Evolutionary conservation across 2,888 invertebrate species (phyloP).

Genomic region (Cephus rjabovi): DNA sequence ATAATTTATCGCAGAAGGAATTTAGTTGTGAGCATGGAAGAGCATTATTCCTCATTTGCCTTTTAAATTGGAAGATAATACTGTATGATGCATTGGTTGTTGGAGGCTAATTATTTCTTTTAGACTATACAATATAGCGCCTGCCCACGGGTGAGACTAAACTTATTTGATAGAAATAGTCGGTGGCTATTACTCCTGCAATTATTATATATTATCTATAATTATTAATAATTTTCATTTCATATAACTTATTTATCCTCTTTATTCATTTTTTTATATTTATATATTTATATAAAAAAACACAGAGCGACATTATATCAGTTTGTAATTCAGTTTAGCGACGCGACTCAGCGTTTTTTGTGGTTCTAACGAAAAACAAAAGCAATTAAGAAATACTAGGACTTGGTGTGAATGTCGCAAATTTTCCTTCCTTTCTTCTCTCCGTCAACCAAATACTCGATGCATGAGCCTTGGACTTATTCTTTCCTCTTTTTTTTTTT

Average conservation of each 20-base stretch:
- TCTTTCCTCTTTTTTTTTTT: background rate
- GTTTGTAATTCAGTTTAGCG: conserved; percentile 45
- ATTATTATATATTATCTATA: conserved; percentile 61
- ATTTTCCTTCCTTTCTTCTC: conserved; percentile 28
- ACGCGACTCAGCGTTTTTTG: conserved; percentile 39
- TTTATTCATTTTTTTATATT: conserved; percentile 43
- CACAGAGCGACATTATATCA: conserved; percentile 53
- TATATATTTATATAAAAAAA: conserved; percentile 47
- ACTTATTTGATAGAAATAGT: background rate
- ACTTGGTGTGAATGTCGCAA: conserved; percentile 29
- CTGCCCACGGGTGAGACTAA: background rate
- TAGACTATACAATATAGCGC: background rate
- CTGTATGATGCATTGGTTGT: background rate
- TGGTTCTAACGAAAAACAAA: conserved; percentile 17
- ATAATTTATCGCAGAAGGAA: background rate
- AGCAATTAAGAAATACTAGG: background rate
- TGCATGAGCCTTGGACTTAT: no score
- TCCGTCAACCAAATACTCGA: no score
- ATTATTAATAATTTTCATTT: conserved; percentile 51
- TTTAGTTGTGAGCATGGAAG: background rate
- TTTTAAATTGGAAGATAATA: background rate
- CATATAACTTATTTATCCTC: conserved; percentile 52
- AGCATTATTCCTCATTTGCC: background rate
- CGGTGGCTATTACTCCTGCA: conserved; percentile 48
- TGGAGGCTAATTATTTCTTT: background rate